These are phyloP conservation scores for Macaria liturata DNA, from an alignment of 2,888 invertebrate species.

Conservation along the genomic window DNA sequence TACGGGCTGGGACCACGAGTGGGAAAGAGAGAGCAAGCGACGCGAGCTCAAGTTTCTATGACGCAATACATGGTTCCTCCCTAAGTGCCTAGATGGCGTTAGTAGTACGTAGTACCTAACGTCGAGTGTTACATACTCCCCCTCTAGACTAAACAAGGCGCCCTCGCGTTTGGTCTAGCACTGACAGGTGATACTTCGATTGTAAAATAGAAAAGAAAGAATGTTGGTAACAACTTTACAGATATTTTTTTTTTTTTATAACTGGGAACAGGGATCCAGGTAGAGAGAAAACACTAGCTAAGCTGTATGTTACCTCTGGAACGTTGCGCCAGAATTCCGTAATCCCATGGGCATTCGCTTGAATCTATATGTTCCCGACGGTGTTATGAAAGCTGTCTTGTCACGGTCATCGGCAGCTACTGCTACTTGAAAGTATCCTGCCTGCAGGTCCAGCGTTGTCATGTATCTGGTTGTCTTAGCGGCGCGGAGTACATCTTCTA, in stretches of 20 bases:
- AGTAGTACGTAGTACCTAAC: no score
- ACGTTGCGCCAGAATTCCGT: conserved; percentile 9
- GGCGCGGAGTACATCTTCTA: conserved; percentile 9
- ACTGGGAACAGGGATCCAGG: no score
- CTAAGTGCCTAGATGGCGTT: no score
- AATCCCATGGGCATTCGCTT: not conserved
- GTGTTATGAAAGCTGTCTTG: not conserved
- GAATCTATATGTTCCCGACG: not conserved
- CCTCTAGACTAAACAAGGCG: not conserved
- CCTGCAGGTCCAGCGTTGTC: conserved; percentile 8
- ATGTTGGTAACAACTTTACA: no score
- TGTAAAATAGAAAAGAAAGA: no score
- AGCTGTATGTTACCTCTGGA: not conserved
- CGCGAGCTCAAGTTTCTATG: no score
- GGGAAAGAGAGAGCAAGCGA: no score
- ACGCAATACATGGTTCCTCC: no score
- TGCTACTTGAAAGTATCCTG: conserved; percentile 4
- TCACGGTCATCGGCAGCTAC: not conserved
- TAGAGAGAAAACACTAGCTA: no score
- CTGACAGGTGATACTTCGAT: not conserved
- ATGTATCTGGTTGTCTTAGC: conserved; percentile 21
- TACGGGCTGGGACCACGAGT: no score
- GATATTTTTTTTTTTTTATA: no score
- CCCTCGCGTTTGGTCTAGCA: not conserved
- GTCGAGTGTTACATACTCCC: not conserved